Percentiles rank a stretch among this genome's conserved stretches.
Evolutionary conservation across 1,140 invertebrate species (phyloP).

Genomic region (Arctopsyche grandis): DNA sequence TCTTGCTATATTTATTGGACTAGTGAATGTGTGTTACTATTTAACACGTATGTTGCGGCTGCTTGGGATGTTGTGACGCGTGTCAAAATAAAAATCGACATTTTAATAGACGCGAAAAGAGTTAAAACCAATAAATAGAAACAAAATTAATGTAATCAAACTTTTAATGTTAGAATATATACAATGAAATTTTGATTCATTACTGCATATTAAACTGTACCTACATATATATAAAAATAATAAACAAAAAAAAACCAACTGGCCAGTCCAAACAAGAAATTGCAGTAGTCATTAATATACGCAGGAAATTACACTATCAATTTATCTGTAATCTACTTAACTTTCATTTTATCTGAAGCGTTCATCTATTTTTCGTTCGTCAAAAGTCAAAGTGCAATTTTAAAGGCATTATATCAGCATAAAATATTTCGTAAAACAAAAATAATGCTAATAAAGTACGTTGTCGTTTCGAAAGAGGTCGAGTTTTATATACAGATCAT

Average conservation of each 20-base stretch:
- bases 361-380: neutral
- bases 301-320: slow-evolving; percentile 24
- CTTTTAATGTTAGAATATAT: no score
- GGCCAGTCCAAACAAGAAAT: neutral
- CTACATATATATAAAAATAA: no score
- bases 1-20: slow-evolving; percentile 36
- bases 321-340: slow-evolving; percentile 17
- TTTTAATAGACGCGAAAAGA: neutral
- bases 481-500: no score
- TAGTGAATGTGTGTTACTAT: slow-evolving; percentile 34
- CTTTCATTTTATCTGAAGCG: slow-evolving; percentile 1
- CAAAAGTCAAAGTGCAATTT: slow-evolving; percentile 11
- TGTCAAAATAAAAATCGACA: neutral
- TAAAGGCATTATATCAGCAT: neutral
- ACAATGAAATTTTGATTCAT: slow-evolving; percentile 1
- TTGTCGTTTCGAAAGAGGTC: no score
- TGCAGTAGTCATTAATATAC: neutral
- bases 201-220: neutral
- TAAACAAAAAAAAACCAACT: neutral
- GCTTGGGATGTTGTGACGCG: slow-evolving; percentile 14
- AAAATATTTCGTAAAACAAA: neutral
- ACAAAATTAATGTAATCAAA: no score
- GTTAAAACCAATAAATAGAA: no score
- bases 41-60: neutral
- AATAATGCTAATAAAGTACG: no score